Base-by-base conservation (phyloP, 2,888 invertebrate species). In the Charanyca ferruginea region DNA sequence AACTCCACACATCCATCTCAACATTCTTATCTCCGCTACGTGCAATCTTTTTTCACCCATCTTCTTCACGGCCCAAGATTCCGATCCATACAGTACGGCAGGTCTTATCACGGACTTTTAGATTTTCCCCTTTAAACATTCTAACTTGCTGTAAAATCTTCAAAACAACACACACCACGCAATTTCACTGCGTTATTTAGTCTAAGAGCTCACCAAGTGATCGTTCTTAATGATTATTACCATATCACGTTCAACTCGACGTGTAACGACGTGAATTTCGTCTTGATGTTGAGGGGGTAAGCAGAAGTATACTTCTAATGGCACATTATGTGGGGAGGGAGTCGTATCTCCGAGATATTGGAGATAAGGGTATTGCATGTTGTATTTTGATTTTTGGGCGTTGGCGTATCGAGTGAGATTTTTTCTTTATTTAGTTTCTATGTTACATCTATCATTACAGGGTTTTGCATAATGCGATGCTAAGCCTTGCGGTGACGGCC, bases 191-290 rank as follows among this genome's bases (percentile, higher is more conserved):
- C 16, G 22, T 11, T 22, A 9, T 42, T 20, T 25, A 51, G 32
- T 55, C 9, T 55, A 20, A 64, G 22, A 66, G 75, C 68, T 42
- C 41, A 25, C n/a, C 45, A 3, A 45, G 45, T 47, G 35, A 74
- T 66, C 32, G 16, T 7, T 23, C 32, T 65, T 80, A 77, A 78
- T 68, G 67, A 54, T 74, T 70, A 80, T 77, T 53, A 47, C 61
- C 32, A 42, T 65, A 70, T 79, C 73, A 73, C 61, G 54, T 66
- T 67, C 18, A 8, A 44, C 5, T 42, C 35, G n/a, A 44, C 35
- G 58, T 32, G 41, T 72, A 59, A 73, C 70, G 64, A 47, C 45
- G n/a, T 54, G 44, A 67, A 73, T 76, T 62, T 54, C 38, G 49
- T 48, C 57, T 47, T 52, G 48, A 67, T 71, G 47, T 48, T 22